phyloP scores from a whole-genome alignment of 2,797 vertebrate species.

The Lacerta viridis region DNA sequence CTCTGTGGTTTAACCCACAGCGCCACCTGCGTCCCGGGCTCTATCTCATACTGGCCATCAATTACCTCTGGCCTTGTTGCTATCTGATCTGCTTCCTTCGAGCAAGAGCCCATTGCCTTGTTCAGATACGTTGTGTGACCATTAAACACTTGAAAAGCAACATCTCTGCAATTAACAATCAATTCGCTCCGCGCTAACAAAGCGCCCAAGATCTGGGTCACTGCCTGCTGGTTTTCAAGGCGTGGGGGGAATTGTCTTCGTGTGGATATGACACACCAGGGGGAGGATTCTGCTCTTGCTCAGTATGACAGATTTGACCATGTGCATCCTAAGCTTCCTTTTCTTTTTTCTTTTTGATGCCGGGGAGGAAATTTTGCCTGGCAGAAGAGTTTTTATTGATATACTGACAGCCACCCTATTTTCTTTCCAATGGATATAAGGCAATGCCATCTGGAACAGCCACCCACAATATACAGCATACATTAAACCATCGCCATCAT shows the following conservation, averaged over 20 bases:
- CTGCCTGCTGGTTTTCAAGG: not conserved
- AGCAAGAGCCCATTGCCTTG: not conserved
- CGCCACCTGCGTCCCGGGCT: too few relatives aligned
- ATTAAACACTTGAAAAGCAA: not conserved
- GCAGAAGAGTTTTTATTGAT: conserved; percentile 5
- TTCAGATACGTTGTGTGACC: not conserved
- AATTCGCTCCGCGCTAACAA: not conserved
- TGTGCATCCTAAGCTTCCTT: not conserved
- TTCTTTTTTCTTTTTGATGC: not conserved
- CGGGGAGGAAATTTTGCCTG: not conserved
- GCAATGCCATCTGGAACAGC: conserved; percentile 21
- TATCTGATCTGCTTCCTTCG: not conserved
- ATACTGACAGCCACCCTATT: conserved; percentile 8
- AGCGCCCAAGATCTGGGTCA: not conserved
- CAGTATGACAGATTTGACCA: not conserved
- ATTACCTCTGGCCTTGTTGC: not conserved
- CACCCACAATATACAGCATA: not conserved
- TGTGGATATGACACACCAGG: not conserved
- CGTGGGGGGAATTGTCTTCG: not conserved
- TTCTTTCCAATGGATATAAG: conserved; percentile 6
- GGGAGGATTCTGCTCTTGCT: not conserved
- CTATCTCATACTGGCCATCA: not conserved
- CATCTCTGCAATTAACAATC: not conserved
- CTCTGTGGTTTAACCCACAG: too few relatives aligned
- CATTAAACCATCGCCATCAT: not conserved